A percentile compares a stretch with the other conserved stretches of the same genome.
Evolutionary conservation across 2,888 invertebrate species (phyloP).

Genomic region (Oegoconia quadripuncta): DNA sequence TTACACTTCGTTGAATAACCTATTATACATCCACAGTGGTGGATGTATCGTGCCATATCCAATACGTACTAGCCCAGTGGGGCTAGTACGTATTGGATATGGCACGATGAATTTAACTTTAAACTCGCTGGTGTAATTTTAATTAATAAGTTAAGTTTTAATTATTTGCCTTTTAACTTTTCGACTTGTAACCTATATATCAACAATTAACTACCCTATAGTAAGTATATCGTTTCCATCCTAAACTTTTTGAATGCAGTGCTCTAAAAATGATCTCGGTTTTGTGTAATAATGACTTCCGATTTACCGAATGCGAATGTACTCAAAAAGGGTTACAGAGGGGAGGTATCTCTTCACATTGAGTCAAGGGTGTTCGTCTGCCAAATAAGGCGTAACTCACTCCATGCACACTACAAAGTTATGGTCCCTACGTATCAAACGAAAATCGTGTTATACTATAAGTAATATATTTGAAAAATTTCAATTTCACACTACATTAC

Average conservation of each 20-base stretch:
- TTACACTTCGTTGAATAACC: too few species aligned
- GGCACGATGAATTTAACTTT: too few species aligned
- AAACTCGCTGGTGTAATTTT: too few species aligned
- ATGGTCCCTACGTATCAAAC: conserved; percentile 46
- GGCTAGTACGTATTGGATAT: too few species aligned
- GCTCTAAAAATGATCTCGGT: conserved; percentile 55
- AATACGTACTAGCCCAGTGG: too few species aligned
- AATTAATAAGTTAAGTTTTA: too few species aligned
- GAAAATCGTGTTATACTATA: conserved; percentile 37
- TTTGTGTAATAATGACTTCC: conserved; percentile 72
- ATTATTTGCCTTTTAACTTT: too few species aligned
- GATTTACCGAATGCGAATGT: conserved; percentile 67
- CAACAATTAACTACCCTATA: background rate
- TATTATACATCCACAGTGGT: too few species aligned
- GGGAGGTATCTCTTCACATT: conserved; percentile 61
- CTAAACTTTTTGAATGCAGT: background rate
- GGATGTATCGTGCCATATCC: too few species aligned
- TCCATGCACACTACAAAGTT: conserved; percentile 26
- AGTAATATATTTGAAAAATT: conserved; percentile 52
- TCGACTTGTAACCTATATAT: too few species aligned
- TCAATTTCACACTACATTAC: conserved; percentile 60
- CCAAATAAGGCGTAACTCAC: conserved; percentile 70
- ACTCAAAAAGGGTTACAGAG: conserved; percentile 61
- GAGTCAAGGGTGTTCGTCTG: conserved; percentile 59
- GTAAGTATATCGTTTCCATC: background rate